Evolutionary conservation across 2,113 vertebrate species (phyloP).

Genomic region (Scytalopus superciliaris): DNA sequence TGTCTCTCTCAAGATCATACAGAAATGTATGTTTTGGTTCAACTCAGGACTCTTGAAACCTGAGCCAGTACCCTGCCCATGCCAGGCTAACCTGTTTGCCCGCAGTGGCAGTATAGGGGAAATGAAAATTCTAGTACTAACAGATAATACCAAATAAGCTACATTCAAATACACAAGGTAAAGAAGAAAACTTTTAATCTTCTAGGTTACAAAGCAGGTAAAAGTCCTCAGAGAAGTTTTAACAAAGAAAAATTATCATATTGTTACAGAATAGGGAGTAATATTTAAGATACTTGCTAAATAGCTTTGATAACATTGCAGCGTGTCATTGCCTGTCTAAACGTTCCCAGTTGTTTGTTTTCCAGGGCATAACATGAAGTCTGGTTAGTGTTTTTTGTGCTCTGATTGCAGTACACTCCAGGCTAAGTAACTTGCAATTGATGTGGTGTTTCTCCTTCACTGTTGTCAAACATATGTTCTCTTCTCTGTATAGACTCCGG

Average conservation of each 20-base stretch:
- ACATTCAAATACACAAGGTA: background rate
- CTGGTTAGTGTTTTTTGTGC: background rate
- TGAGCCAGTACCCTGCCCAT: background rate
- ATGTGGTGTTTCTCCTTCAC: background rate
- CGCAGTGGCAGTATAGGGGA: background rate
- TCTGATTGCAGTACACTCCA: background rate
- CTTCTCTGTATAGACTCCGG: background rate
- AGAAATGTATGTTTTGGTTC: background rate
- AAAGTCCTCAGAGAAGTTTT: background rate
- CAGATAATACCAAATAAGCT: background rate
- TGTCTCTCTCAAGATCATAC: background rate
- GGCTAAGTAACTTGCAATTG: constrained; percentile 13
- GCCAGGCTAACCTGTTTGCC: background rate
- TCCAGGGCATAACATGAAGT: background rate
- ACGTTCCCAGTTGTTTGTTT: background rate
- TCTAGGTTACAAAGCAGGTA: background rate
- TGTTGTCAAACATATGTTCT: background rate
- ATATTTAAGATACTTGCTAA: background rate
- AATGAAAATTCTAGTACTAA: background rate
- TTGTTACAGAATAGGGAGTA: background rate
- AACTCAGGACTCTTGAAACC: background rate
- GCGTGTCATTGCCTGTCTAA: background rate
- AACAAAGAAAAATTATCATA: background rate
- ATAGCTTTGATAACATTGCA: background rate
- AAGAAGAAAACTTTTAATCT: background rate